phyloP scores from a whole-genome alignment of 1,140 invertebrate genomes.

The Micrasema longulum region DNA sequence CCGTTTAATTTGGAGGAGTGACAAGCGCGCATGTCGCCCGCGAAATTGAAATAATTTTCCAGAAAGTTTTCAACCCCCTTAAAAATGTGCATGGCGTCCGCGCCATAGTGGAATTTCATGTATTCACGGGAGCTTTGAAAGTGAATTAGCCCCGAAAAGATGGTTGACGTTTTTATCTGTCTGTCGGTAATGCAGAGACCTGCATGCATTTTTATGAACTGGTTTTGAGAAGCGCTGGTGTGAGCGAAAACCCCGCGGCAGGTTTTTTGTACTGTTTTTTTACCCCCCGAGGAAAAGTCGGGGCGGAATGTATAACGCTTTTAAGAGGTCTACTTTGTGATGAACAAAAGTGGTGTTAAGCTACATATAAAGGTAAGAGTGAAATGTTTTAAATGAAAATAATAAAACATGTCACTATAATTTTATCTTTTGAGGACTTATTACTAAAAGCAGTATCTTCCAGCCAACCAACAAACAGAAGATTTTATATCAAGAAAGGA shows the following conservation, averaged over 20 bases:
- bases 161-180: slow-evolving; percentile 50
- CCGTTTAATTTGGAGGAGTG: not conserved
- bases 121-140: slow-evolving; percentile 48
- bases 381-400: too few species aligned
- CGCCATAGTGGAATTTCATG: slow-evolving; percentile 42
- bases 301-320: too few species aligned
- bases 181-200: slow-evolving; percentile 42
- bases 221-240: not conserved
- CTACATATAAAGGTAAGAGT: too few species aligned
- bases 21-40: not conserved
- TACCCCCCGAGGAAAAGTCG: not conserved
- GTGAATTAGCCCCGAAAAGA: slow-evolving; percentile 47
- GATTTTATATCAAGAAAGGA: too few species aligned
- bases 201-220: slow-evolving; percentile 24
- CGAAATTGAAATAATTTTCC: slow-evolving; percentile 38
- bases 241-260: not conserved
- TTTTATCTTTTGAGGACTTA: too few species aligned
- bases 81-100: slow-evolving; percentile 29
- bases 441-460: too few species aligned
- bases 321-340: too few species aligned
- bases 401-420: too few species aligned
- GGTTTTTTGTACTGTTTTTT: slow-evolving; percentile 1
- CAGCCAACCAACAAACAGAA: too few species aligned
- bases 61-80: slow-evolving; percentile 32
- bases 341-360: too few species aligned